Evolutionary conservation across 2,113 vertebrate genomes (phyloP), one percentile per base, ranked within the genome.

Genomic region (Nycticorax nycticorax): DNA sequence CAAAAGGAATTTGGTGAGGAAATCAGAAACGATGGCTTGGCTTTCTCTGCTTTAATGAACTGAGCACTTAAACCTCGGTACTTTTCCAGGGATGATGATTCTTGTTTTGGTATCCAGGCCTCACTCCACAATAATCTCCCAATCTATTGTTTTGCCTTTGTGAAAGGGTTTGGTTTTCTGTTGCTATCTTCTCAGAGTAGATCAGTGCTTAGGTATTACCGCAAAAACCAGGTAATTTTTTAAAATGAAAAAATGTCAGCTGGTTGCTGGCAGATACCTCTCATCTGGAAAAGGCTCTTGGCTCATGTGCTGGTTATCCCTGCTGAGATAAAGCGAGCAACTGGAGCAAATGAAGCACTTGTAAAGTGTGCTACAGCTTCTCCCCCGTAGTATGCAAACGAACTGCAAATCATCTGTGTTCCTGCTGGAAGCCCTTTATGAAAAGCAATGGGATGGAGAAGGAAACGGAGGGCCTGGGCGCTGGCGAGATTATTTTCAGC

Each of bases 1-100:
- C 12, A 66, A 76, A 95, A 97, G 93, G 73, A 97, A 95, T 95
- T 94, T 80, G 72, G 33, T 60, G 94, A 55, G 41, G 68, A 97
- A 96, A 86, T 86, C 52, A 85, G 90, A 96, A 96, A 82, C 2
- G 37, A 47, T 82, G 89, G 82, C 26, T 76, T 76, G 32, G 10
- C 22, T 77, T 92, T 89, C 73, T 77, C 68, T 73, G 53, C 55
- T 63, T 69, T 50, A 53, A 52, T 90, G 87, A 93, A 55, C 87
- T 5, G 43, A 93, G 39, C 32, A 15, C 69, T 96, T 50, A 64
- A 85, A 94, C 69, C 45, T 80, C 90, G 24, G 28, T 14, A 50
- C 84, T 32, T 79, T 84, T 89, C 45, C 89, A 71, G 45, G 60
- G 53, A 33, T 35, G 64, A 64, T 84, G 89, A 92, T 93, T 85